phyloP scores from a whole-genome alignment of 2,888 invertebrate genomes.

The Thera obeliscata region DNA sequence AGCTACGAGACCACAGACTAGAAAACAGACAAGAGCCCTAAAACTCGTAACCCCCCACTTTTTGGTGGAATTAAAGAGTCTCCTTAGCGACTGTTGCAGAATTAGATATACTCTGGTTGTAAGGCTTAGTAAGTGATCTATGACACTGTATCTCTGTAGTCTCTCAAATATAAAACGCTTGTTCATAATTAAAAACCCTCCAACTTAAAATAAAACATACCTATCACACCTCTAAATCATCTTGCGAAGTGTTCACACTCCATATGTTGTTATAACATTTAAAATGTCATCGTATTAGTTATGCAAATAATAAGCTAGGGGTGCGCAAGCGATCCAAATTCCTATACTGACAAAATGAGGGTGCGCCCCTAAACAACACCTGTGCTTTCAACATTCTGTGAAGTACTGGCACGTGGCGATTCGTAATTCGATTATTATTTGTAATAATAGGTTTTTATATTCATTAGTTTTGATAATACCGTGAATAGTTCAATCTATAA shows the following conservation, averaged over 20 bases:
- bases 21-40: too few species aligned
- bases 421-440: neutral
- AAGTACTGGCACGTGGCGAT: slow-evolving; percentile 50
- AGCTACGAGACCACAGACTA: too few species aligned
- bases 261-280: slow-evolving; percentile 66
- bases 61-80: too few species aligned
- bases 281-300: slow-evolving; percentile 78
- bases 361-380: slow-evolving; percentile 51
- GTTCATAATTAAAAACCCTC: too few species aligned
- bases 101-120: too few species aligned
- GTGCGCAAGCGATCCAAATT: slow-evolving; percentile 43
- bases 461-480: slow-evolving; percentile 4
- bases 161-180: too few species aligned
- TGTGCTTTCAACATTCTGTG: slow-evolving; percentile 36
- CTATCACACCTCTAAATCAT: slow-evolving; percentile 17
- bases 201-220: neutral
- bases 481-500: too few species aligned
- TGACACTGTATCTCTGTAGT: too few species aligned
- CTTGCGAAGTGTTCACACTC: slow-evolving; percentile 41
- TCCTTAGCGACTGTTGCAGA: too few species aligned
- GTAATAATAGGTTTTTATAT: slow-evolving; percentile 18
- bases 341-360: slow-evolving; percentile 44
- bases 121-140: too few species aligned
- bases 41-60: too few species aligned
- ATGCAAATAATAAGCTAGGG: slow-evolving; percentile 69